Percentiles rank a stretch among this genome's conserved stretches.
These are phyloP conservation scores for Gorsachius magnificus DNA, from an alignment of 2,797 vertebrate genomes.

Conservation along the genomic window DNA sequence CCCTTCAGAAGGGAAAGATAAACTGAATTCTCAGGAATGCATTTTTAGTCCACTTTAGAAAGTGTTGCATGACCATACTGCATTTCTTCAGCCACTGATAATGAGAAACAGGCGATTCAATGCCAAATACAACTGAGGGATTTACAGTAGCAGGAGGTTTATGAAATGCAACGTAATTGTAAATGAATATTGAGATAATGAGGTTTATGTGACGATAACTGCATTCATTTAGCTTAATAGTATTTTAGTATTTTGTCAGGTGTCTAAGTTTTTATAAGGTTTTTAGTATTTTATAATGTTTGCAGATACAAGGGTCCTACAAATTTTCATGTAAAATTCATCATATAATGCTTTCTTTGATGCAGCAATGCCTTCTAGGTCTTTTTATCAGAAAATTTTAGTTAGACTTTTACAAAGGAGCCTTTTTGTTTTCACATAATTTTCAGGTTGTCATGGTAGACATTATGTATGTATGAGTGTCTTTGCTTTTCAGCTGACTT, in stretches of 20 bases:
- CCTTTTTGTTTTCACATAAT: conserved; percentile 47
- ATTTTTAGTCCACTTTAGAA: conserved; percentile 45
- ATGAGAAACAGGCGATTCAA: conserved; percentile 68
- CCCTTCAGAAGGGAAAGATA: conserved; percentile 50
- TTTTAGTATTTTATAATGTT: conserved; percentile 22
- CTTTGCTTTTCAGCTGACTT: conserved; percentile 67
- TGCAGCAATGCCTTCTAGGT: background rate
- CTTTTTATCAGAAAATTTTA: background rate
- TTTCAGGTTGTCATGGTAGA: conserved; percentile 57
- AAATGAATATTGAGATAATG: conserved; percentile 57
- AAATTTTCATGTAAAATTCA: conserved; percentile 7
- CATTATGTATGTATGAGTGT: conserved; percentile 60
- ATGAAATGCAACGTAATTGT: conserved; percentile 45
- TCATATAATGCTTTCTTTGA: background rate
- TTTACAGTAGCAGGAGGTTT: conserved; percentile 62
- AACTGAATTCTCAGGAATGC: conserved; percentile 48
- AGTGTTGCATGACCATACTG: conserved; percentile 46
- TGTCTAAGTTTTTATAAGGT: background rate
- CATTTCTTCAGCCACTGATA: conserved; percentile 62
- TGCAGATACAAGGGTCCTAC: background rate
- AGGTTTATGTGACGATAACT: conserved; percentile 23
- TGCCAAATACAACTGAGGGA: conserved; percentile 55
- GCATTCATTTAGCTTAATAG: conserved; percentile 56
- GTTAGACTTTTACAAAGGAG: conserved; percentile 57
- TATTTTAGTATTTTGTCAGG: conserved; percentile 55